phyloP scores from a whole-genome alignment of 2,888 invertebrate genomes.

The Tetranychus piercei region DNA sequence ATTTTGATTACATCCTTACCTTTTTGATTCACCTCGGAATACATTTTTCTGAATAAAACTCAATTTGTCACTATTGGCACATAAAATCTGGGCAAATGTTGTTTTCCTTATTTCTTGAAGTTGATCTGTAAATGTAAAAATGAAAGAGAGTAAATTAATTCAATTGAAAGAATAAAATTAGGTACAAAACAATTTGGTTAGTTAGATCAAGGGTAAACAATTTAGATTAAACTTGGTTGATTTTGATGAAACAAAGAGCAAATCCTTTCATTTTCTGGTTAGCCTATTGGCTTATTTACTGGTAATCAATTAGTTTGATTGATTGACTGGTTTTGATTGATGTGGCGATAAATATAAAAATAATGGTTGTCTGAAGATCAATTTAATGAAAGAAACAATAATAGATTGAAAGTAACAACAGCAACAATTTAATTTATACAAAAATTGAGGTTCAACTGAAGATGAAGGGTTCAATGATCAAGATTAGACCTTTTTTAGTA shows the following conservation, averaged over 20 bases:
- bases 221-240: background rate
- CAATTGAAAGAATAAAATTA: background rate
- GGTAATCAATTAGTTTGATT: background rate
- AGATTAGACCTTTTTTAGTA: no score
- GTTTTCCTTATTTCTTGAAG: conserved; percentile 26
- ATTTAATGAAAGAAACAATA: background rate
- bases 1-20: conserved; percentile 18
- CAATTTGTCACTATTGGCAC: conserved; percentile 29
- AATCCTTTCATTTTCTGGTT: no score
- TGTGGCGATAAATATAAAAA: background rate
- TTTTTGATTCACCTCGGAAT: conserved; percentile 25
- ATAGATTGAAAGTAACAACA: background rate
- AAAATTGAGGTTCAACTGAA: background rate
- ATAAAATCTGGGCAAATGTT: conserved; percentile 26
- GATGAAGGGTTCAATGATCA: background rate
- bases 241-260: no score
- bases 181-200: conserved; percentile 33
- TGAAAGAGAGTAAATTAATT: background rate
- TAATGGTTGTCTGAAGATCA: background rate
- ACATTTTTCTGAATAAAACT: conserved; percentile 25
- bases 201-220: conserved; percentile 27
- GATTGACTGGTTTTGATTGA: background rate
- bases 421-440: background rate
- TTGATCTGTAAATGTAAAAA: conserved; percentile 21
- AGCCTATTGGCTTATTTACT: no score